Conservation (phyloP, 2,797 vertebrate genomes). For the Anguilla pacifica region DNA sequence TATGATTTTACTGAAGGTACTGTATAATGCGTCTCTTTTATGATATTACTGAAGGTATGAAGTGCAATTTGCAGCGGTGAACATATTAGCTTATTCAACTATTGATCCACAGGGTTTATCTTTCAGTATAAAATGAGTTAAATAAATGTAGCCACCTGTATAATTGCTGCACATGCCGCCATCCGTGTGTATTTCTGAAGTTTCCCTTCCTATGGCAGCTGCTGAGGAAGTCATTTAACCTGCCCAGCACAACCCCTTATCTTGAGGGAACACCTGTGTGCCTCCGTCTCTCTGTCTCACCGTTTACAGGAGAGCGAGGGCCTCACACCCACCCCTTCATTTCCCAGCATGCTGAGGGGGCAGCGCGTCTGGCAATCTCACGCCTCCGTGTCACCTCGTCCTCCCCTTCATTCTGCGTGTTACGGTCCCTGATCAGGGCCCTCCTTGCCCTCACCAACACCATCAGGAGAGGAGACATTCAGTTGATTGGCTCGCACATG, state of each 20-base stretch:
- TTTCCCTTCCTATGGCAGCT: not conserved
- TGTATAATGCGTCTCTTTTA: no score
- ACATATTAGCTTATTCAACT: not conserved
- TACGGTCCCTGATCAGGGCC: not conserved
- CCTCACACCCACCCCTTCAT: not conserved
- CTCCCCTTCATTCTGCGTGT: not conserved
- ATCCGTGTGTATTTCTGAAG: not conserved
- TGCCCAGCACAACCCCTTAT: not conserved
- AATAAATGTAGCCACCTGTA: conserved; percentile 9
- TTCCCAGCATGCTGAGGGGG: conserved; percentile 8
- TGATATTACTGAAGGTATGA: not conserved
- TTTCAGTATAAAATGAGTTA: not conserved
- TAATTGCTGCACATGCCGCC: not conserved
- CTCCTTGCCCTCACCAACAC: not conserved
- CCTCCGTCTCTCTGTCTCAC: not conserved
- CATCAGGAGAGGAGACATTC: not conserved
- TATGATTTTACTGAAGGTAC: not conserved
- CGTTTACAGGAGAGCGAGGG: not conserved
- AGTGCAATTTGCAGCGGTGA: not conserved
- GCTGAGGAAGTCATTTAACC: conserved; percentile 20
- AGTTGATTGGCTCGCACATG: not conserved
- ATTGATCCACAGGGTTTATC: not conserved
- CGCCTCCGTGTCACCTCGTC: not conserved
- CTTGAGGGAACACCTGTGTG: conserved; percentile 15
- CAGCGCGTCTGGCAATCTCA: not conserved